Evolutionary conservation across 2,888 invertebrate genomes (phyloP), one percentile per base, ranked within the genome.

Genomic region (Tetrapedia diversipes): DNA sequence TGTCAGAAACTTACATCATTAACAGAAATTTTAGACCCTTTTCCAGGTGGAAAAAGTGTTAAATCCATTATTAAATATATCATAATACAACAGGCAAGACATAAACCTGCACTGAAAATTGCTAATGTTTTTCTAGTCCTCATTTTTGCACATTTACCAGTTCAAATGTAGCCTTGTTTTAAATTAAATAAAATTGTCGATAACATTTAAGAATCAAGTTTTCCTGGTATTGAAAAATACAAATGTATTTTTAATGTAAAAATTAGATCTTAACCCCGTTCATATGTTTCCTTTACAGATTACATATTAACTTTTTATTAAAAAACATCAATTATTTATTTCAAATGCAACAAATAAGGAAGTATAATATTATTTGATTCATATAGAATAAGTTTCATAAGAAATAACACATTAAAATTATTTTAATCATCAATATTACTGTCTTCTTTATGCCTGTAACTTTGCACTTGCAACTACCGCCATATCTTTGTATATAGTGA

Each of bases 1-100:
- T 47, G n/a, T 65, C 16, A 56, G 37, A 63, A 74, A 93, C 93
- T 93, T 92, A 95, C 95, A 90, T 95, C 93, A 89, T 94, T 94
- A 75, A 94, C 94, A 78, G 94, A 93, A 60, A 91, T 88, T 67
- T 93, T 94, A 7, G 94, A 92, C 67, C 92, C 93, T 73, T 93
- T 93, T 71, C 93, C 94, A 37, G 93, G 94, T 60, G 94, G 92
- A 85, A 94, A 94, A 71, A 94, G 92, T 68, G 94, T 94, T 63
- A 95, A 91, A 89, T 95, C 95, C 73, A 94, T 94, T 82, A 95
- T 94, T 66, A 95, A 92, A 90, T 95, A 95, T 76, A 95, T 92
- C 85, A 95, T 93, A 86, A 95, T 93, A 82, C 95, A 93, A 86
- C 94, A 94, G 32, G 93, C 93, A 76, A 95, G 90, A 61, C 95